Evolutionary conservation across 2,888 invertebrate species (phyloP).

Genomic region (Eilema sororculum): DNA sequence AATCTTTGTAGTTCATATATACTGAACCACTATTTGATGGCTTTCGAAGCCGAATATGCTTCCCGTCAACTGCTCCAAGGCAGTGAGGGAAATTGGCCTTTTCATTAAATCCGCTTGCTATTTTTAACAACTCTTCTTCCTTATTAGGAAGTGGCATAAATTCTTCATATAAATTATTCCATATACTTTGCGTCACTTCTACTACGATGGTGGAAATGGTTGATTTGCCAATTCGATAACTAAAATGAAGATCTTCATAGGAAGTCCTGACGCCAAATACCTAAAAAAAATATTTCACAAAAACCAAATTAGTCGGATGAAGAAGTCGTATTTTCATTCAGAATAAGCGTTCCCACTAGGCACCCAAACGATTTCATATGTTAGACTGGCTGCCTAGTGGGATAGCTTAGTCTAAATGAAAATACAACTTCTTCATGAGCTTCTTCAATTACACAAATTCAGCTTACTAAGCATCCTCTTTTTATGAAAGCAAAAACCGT

Average conservation of each 20-base stretch:
- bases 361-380: not conserved
- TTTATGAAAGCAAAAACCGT: slow-evolving; percentile 18
- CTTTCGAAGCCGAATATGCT: slow-evolving; percentile 40
- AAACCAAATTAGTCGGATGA: too few species aligned
- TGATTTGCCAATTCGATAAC: slow-evolving; percentile 48
- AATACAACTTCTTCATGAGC: slow-evolving; percentile 15
- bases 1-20: slow-evolving; percentile 42
- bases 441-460: slow-evolving; percentile 17
- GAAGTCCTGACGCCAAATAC: not conserved
- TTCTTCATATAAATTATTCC: slow-evolving; percentile 44
- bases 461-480: slow-evolving; percentile 20
- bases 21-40: slow-evolving; percentile 51
- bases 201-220: slow-evolving; percentile 49
- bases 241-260: slow-evolving; percentile 20
- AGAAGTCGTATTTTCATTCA: slow-evolving; percentile 8
- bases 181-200: slow-evolving; percentile 49
- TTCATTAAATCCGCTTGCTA: slow-evolving; percentile 47
- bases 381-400: slow-evolving; percentile 8
- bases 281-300: too few species aligned
- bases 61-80: slow-evolving; percentile 52
- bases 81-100: slow-evolving; percentile 55
- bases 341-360: not conserved
- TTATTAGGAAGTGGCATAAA: slow-evolving; percentile 40
- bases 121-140: slow-evolving; percentile 46
- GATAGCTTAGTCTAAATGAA: not conserved